These are phyloP conservation scores for Leptinotarsa tumamoca DNA, from an alignment of 2,888 invertebrate species.

Conservation along the genomic window DNA sequence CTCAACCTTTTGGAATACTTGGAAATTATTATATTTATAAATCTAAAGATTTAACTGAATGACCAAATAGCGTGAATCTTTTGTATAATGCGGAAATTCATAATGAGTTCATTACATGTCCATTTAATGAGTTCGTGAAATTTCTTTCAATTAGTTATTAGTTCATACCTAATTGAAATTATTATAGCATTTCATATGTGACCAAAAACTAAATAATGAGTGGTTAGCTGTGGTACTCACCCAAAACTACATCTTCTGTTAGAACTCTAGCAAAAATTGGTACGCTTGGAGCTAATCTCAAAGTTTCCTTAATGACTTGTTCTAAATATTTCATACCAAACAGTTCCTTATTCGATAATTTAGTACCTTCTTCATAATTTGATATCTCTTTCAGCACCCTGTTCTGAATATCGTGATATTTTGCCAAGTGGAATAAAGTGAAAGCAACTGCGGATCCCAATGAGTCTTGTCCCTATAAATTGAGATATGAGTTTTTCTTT, in stretches of 20 bases:
- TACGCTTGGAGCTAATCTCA: conserved; percentile 77
- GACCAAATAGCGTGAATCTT: no score
- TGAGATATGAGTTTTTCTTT: conserved; percentile 3
- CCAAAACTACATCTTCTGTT: conserved; percentile 70
- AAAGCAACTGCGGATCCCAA: conserved; percentile 72
- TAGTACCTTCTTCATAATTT: conserved; percentile 62
- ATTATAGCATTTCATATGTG: no score
- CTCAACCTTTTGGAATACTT: no score
- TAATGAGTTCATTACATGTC: no score
- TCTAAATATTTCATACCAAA: conserved; percentile 76
- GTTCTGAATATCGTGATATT: conserved; percentile 68
- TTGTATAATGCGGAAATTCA: no score
- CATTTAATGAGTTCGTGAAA: no score
- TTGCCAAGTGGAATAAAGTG: conserved; percentile 70
- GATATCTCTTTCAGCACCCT: conserved; percentile 67
- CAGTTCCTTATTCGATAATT: conserved; percentile 67
- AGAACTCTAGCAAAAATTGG: conserved; percentile 74
- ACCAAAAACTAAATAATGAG: no score
- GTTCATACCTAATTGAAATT: no score
- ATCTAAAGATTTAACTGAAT: no score
- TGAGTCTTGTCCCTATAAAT: conserved; percentile 72
- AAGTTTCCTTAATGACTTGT: conserved; percentile 77
- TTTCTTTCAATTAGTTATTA: no score
- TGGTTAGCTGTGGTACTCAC: conserved; percentile 61
- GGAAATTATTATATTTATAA: no score